phyloP scores from a whole-genome alignment of 2,113 vertebrate genomes.

The Apaloderma vittatum region DNA sequence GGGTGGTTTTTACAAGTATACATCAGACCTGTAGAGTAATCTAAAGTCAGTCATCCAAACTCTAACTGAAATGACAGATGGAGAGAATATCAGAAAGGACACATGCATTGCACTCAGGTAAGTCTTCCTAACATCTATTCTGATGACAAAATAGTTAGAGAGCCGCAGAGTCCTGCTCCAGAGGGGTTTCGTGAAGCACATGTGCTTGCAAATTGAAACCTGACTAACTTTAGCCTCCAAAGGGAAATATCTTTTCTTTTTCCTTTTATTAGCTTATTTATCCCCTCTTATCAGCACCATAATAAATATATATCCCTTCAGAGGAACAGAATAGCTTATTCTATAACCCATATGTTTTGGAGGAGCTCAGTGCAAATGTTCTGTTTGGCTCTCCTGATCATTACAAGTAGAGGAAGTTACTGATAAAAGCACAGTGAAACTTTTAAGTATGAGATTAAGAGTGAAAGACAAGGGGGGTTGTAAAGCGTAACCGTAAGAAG shows the following conservation, averaged over 20 bases:
- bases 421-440: not conserved
- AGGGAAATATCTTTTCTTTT: slow-evolving; percentile 1
- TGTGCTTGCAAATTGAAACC: slow-evolving; percentile 32
- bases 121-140: not conserved
- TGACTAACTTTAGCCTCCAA: not conserved
- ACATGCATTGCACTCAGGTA: not conserved
- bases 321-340: not conserved
- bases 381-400: not conserved
- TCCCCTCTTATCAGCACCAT: not conserved
- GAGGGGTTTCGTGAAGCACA: not conserved
- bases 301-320: not conserved
- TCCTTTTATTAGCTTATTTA: not conserved
- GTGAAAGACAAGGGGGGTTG: not conserved
- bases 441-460: not conserved
- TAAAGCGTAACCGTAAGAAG: not conserved
- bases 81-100: slow-evolving; percentile 32
- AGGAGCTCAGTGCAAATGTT: not conserved
- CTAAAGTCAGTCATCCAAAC: slow-evolving; percentile 32
- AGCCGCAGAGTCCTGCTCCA: not conserved
- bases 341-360: not conserved
- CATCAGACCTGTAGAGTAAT: not conserved
- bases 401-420: not conserved
- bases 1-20: not conserved
- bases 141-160: not conserved
- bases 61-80: slow-evolving; percentile 25